phyloP scores from a whole-genome alignment of 2,888 invertebrate species.

The Cheilosia urbana region DNA sequence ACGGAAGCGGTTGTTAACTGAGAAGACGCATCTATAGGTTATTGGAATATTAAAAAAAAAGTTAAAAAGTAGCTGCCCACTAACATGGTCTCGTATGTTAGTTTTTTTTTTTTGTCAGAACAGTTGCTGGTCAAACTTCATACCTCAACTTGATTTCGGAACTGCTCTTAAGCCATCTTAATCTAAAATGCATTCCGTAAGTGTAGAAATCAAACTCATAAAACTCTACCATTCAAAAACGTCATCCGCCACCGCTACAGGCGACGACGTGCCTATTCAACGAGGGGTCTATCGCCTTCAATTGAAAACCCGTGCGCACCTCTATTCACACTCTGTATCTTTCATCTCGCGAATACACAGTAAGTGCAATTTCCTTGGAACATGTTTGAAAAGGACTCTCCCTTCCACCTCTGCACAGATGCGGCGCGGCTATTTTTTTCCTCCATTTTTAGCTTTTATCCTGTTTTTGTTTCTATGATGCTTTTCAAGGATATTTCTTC shows the following conservation, averaged over 20 bases:
- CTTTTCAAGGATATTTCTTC: conserved; percentile 71
- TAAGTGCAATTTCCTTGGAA: conserved; percentile 60
- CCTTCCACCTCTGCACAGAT: conserved; percentile 8
- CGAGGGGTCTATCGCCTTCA: conserved; percentile 25
- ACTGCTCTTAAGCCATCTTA: no score
- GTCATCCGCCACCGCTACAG: background rate
- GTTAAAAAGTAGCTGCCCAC: no score
- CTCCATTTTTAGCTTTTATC: conserved; percentile 5
- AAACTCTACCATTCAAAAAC: background rate
- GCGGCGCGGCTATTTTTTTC: conserved; percentile 20
- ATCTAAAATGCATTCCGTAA: background rate
- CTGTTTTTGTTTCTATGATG: conserved; percentile 52
- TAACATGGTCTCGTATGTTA: no score
- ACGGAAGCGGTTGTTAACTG: background rate
- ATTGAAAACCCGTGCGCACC: conserved; percentile 46
- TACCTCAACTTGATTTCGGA: no score
- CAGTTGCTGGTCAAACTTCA: no score
- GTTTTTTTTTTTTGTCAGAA: no score
- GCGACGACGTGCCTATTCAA: conserved; percentile 5
- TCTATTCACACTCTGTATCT: conserved; percentile 59
- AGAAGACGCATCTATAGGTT: no score
- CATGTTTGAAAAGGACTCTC: conserved; percentile 20
- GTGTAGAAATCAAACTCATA: background rate
- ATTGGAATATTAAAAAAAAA: no score
- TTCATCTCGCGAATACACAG: conserved; percentile 47